phyloP scores from a whole-genome alignment of 1,140 invertebrate species.

The Pachypeltis micranthus region DNA sequence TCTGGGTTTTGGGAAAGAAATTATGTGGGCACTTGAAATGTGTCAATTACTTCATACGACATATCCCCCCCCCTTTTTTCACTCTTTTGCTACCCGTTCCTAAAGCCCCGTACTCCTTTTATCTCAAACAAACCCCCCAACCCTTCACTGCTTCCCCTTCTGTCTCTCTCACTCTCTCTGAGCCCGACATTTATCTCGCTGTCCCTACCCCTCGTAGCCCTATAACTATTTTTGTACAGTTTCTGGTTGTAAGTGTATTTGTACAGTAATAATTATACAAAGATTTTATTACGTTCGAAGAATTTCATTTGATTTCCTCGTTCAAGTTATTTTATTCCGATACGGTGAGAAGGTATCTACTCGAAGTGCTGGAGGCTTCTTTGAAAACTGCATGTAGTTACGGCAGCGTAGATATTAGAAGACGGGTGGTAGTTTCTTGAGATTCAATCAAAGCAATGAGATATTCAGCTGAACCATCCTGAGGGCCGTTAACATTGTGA shows the following conservation, averaged over 20 bases:
- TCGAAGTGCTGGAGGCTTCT: too few relatives aligned
- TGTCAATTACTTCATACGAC: constrained; percentile 16
- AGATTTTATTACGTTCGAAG: background rate
- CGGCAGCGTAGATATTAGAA: too few relatives aligned
- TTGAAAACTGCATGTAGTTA: too few relatives aligned
- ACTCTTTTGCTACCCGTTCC: background rate
- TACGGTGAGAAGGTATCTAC: too few relatives aligned
- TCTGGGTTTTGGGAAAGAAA: background rate
- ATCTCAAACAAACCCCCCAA: too few relatives aligned
- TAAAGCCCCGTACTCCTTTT: background rate
- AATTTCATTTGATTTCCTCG: too few relatives aligned
- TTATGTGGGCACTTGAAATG: constrained; percentile 12
- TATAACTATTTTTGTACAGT: constrained; percentile 19
- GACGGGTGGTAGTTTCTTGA: too few relatives aligned
- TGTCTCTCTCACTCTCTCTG: constrained; percentile 4
- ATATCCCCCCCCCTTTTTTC: background rate
- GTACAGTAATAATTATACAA: constrained; percentile 16
- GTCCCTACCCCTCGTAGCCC: background rate
- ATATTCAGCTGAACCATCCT: too few relatives aligned
- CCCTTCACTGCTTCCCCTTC: too few relatives aligned
- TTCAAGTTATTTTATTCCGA: too few relatives aligned
- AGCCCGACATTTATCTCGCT: background rate
- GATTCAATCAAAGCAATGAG: too few relatives aligned
- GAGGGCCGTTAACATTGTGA: too few relatives aligned
- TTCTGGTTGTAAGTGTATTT: constrained; percentile 20